Percentiles rank a stretch among this genome's conserved stretches.
Evolutionary conservation across 2,113 vertebrate species (phyloP).

Genomic region (Lucifuga dentata): DNA sequence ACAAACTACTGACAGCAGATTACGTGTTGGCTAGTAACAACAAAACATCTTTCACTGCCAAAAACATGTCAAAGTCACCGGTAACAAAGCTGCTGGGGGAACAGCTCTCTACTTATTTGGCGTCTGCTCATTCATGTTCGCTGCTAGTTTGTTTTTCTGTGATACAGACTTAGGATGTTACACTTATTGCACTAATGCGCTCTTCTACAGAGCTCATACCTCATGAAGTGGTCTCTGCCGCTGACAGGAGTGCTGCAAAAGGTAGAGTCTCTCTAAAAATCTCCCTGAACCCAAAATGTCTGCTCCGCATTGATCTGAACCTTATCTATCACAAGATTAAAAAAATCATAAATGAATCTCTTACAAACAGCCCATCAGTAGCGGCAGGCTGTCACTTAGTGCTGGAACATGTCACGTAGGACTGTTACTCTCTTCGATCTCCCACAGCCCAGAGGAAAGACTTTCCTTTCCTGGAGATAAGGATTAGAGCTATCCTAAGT

Average conservation of each 20-base stretch:
- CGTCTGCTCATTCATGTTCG: no score
- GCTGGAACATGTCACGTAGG: slow-evolving; percentile 48
- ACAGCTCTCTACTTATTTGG: no score
- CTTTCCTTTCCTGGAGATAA: slow-evolving; percentile 72
- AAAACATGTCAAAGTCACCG: no score
- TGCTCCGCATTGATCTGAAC: slow-evolving; percentile 11
- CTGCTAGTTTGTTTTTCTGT: no score
- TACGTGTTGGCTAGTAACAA: no score
- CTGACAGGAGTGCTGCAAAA: neutral
- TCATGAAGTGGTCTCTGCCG: neutral
- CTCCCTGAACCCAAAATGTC: neutral
- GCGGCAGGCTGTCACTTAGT: slow-evolving; percentile 50
- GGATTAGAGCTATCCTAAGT: slow-evolving; percentile 75
- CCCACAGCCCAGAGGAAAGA: slow-evolving; percentile 50
- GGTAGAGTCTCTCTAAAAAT: neutral
- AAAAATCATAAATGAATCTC: slow-evolving; percentile 38
- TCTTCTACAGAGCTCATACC: neutral
- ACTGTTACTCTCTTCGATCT: slow-evolving; percentile 48
- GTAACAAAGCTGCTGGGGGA: no score
- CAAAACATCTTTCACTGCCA: no score
- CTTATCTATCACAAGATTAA: slow-evolving; percentile 32
- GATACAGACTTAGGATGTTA: no score
- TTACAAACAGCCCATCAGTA: slow-evolving; percentile 48
- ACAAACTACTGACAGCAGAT: no score
- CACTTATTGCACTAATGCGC: no score